Evolutionary conservation across 1,140 invertebrate species (phyloP), one percentile per base, ranked within the genome.

Genomic region (Bombyx mandarina): DNA sequence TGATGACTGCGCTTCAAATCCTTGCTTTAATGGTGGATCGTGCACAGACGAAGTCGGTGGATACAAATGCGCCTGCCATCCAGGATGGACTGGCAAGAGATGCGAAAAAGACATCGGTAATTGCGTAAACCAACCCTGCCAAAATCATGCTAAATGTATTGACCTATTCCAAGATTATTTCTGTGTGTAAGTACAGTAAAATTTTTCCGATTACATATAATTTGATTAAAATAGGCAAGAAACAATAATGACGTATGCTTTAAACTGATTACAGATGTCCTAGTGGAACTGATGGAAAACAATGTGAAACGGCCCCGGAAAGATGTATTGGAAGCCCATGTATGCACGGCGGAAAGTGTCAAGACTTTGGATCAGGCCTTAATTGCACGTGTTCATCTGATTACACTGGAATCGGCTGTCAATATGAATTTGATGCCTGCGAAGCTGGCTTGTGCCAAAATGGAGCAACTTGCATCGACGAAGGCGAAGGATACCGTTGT

Each of bases 121-220:
- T 54, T 99, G 98, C 75, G 90, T 93, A 59, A 93, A 91, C 57
- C 90, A 90, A 55, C 97, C 97, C 3, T 99, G 98, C 81, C 93
- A 96, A 72, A 98, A 99, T 82, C 93, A 97, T 73, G 97, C 97
- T 18, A 91, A 90, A 18, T 99, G 98, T 85, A 95, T 98, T 52
- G 93, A 98, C 76, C 88, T 99, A 3, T 98, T 98, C 92, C 92
- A 96, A 88, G 97, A 98, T 73, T 98, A 94, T 80, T 99, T 99
- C 92, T 98, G 97, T 75, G 97, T 98, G 90, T 94, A 92, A 92
- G 92, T 93, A 82, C 60, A 56, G 12, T 18, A n/a, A 1, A 50
- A 26, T 57, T 48, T 18, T 62, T 7, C 57, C 8, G 43, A 57
- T 35, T 5, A 35, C 26, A 35, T 35, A 35, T 35, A 2, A 35